These are phyloP conservation scores for Ammospiza maritima DNA, from an alignment of 2,797 vertebrate genomes.

Conservation along the genomic window DNA sequence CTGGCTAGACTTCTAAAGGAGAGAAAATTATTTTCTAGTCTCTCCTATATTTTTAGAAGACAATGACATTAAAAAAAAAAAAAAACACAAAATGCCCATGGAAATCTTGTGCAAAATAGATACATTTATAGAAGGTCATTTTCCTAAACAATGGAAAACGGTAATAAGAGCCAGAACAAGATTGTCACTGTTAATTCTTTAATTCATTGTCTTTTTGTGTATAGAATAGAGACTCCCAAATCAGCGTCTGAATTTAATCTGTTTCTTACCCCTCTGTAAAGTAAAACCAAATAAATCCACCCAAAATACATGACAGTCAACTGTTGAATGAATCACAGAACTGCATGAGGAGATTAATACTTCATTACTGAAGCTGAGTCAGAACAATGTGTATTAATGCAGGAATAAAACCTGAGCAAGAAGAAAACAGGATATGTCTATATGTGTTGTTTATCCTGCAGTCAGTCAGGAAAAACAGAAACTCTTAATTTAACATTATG, in stretches of 20 bases:
- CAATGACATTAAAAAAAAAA: neutral
- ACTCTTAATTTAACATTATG: neutral
- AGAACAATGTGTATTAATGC: neutral
- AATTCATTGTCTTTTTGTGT: neutral
- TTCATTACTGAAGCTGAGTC: neutral
- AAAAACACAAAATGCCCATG: neutral
- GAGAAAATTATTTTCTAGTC: neutral
- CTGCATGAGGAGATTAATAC: neutral
- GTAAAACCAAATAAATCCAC: neutral
- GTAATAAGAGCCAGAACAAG: neutral
- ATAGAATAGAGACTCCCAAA: neutral
- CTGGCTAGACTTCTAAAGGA: neutral
- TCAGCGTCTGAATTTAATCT: neutral
- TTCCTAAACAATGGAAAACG: neutral
- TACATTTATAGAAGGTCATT: neutral
- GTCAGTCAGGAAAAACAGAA: neutral
- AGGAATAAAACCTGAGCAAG: neutral
- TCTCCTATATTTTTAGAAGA: neutral
- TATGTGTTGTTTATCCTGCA: rapidly evolving
- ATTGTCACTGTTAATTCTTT: neutral
- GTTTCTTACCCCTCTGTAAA: neutral
- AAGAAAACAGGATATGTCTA: neutral
- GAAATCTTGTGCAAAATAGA: neutral
- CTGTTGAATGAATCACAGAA: neutral
- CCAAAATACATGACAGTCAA: neutral